Conservation (phyloP, 2,113 vertebrate species). For the Labeo catla region DNA sequence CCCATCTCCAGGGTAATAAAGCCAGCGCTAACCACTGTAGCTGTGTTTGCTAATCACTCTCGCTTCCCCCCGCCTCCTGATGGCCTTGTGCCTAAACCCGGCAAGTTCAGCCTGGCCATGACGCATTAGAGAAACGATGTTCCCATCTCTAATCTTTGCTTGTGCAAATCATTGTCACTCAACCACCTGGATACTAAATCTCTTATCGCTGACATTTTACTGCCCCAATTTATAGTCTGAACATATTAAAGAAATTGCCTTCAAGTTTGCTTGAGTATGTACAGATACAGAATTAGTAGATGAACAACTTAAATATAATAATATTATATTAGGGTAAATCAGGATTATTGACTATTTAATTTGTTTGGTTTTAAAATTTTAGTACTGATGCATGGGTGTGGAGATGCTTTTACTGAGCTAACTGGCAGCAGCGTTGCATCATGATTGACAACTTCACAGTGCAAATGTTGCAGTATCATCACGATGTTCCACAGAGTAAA, state of each 20-base stretch:
- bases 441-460: background rate
- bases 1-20: conserved; percentile 73
- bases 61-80: conserved; percentile 14
- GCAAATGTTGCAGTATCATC: background rate
- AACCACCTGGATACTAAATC: conserved; percentile 23
- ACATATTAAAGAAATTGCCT: conserved; percentile 23
- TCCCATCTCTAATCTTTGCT: conserved; percentile 43
- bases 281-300: background rate
- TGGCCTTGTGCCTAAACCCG: conserved; percentile 50
- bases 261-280: background rate
- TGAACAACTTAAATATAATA: background rate
- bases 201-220: conserved; percentile 50
- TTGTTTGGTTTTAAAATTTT: background rate
- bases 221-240: conserved; percentile 27
- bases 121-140: conserved; percentile 49
- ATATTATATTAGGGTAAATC: background rate
- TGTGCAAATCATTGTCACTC: conserved; percentile 49
- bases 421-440: background rate
- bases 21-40: conserved; percentile 63
- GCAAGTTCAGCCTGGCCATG: conserved; percentile 43
- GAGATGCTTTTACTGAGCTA: background rate
- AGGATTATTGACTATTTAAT: background rate
- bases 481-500: background rate
- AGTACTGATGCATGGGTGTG: background rate
- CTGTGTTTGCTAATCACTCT: conserved; percentile 64